phyloP scores from a whole-genome alignment of 2,797 vertebrate species.

The Morus bassanus region DNA sequence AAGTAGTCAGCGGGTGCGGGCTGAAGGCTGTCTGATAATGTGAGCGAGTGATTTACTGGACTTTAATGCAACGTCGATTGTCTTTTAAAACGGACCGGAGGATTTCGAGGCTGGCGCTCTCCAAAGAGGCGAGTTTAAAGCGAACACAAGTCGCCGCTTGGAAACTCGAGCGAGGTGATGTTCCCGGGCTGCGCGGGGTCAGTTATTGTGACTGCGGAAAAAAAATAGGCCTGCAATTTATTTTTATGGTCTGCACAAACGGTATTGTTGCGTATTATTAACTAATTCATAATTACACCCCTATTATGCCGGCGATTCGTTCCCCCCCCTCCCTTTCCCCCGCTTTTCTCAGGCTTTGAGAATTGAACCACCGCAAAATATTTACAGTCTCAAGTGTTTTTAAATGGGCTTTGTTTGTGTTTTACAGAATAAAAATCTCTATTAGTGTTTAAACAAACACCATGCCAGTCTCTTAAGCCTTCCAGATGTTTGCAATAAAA shows the following conservation, averaged over 20 bases:
- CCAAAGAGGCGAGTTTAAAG: background rate
- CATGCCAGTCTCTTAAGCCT: constrained; percentile 72
- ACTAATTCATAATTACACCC: constrained; percentile 25
- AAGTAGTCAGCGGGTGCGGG: background rate
- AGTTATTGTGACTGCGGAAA: background rate
- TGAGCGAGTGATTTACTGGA: background rate
- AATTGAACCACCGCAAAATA: constrained; percentile 39
- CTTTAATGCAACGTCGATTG: background rate
- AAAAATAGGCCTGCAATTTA: constrained; percentile 22
- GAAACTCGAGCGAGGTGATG: constrained; percentile 26
- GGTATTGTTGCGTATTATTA: constrained; percentile 32
- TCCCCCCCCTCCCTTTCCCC: background rate
- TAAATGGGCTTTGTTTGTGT: constrained; percentile 69
- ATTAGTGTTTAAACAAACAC: constrained; percentile 74
- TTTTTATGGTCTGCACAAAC: constrained; percentile 57
- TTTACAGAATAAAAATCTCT: constrained; percentile 71
- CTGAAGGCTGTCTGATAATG: background rate
- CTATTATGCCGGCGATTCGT: constrained; percentile 4
- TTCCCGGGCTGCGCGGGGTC: background rate
- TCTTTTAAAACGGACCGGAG: background rate
- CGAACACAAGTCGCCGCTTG: background rate
- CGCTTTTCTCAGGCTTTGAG: constrained; percentile 28
- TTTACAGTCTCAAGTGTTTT: constrained; percentile 54
- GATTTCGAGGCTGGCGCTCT: background rate
- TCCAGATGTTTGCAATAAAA: constrained; percentile 85